Percentiles rank a stretch among this genome's conserved stretches.
Conservation (phyloP, 2,113 vertebrate species). For the Microcebus lehilahytsara region DNA sequence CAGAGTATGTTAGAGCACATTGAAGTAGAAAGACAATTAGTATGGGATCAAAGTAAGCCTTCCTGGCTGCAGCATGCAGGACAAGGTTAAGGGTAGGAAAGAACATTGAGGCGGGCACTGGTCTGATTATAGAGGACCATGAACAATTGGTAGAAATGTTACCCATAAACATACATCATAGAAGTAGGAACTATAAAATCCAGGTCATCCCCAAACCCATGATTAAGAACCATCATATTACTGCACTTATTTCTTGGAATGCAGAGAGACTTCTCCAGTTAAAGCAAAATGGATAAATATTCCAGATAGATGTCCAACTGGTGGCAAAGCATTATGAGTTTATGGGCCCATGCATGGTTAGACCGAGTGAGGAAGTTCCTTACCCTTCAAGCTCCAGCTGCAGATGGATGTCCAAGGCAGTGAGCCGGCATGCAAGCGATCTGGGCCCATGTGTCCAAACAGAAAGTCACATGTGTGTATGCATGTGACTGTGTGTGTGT, state of each 20-base stretch:
- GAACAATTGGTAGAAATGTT: background rate
- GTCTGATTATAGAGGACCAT: background rate
- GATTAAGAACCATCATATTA: background rate
- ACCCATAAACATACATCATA: background rate
- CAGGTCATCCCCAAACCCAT: background rate
- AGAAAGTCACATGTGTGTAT: background rate
- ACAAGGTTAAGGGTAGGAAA: background rate
- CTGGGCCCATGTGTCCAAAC: background rate
- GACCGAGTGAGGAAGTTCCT: background rate
- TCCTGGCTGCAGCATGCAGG: background rate
- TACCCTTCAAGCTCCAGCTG: background rate
- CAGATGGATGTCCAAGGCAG: background rate
- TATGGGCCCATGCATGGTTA: background rate
- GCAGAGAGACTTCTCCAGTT: background rate
- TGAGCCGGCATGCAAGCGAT: background rate
- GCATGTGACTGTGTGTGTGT: too few relatives aligned
- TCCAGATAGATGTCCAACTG: background rate
- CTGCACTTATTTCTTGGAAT: background rate
- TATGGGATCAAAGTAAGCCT: background rate
- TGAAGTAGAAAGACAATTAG: background rate
- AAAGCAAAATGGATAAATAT: background rate
- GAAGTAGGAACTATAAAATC: background rate
- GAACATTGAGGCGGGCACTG: background rate
- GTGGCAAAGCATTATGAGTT: background rate
- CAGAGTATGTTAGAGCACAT: accelerated